A percentile compares a stretch with the other conserved stretches of the same genome.
Conservation (phyloP, 2,113 vertebrate species). For the Halcyon malimbica region DNA sequence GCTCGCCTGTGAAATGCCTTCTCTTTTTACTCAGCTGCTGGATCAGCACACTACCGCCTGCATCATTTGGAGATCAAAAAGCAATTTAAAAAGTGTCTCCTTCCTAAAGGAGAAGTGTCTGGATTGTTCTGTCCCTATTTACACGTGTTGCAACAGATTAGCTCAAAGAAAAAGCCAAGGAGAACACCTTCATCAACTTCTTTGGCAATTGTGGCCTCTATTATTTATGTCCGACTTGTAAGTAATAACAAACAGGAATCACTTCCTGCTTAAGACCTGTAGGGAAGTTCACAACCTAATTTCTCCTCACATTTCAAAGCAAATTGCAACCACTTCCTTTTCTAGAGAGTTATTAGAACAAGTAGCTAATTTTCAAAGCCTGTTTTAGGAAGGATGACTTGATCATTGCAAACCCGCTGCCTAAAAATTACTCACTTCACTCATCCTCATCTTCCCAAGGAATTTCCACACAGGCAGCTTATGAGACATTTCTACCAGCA, state of each 20-base stretch:
- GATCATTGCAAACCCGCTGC: not conserved
- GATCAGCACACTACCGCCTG: not conserved
- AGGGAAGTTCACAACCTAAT: not conserved
- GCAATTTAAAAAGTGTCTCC: not conserved
- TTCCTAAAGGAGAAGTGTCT: not conserved
- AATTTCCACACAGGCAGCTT: not conserved
- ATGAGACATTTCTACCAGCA: not conserved
- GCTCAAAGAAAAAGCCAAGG: not conserved
- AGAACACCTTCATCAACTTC: not conserved
- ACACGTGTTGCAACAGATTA: not conserved
- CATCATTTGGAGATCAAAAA: not conserved
- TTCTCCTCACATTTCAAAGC: slow-evolving; percentile 2
- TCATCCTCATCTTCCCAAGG: not conserved
- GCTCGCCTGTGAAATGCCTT: not conserved
- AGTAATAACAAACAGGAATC: not conserved
- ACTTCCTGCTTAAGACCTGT: slow-evolving; percentile 43
- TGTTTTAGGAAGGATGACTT: not conserved
- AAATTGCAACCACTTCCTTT: not conserved
- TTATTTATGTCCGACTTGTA: slow-evolving; percentile 39
- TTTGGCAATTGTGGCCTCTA: not conserved
- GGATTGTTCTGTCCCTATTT: not conserved
- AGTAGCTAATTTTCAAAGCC: not conserved
- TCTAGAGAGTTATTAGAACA: not conserved
- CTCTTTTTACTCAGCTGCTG: not conserved
- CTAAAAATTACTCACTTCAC: not conserved